A percentile compares a stretch with the other conserved stretches of the same genome.
phyloP scores from a whole-genome alignment of 2,888 invertebrate species.

The Trachelus tabidus region DNA sequence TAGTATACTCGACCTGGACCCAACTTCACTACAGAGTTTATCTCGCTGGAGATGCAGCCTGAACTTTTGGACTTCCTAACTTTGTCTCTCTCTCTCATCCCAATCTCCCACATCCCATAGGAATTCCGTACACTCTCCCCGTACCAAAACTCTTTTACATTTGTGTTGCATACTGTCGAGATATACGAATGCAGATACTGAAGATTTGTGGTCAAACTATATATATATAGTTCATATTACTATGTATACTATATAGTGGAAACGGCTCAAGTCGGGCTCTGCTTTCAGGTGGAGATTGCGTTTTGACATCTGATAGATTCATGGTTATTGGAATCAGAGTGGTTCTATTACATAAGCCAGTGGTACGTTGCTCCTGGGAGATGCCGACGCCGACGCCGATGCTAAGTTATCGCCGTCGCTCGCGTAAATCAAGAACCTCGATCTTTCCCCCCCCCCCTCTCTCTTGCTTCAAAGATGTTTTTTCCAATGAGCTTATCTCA shows the following conservation, averaged over 20 bases:
- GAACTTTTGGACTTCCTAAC: constrained; percentile 55
- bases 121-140: constrained; percentile 12
- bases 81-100: constrained; percentile 30
- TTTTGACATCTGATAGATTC: constrained; percentile 83
- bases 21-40: background rate
- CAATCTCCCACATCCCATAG: constrained; percentile 19
- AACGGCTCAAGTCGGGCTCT: constrained; percentile 57
- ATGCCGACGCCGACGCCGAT: constrained; percentile 11
- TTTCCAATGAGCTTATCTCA: constrained; percentile 22
- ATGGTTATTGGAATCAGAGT: constrained; percentile 80
- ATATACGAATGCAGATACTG: constrained; percentile 50
- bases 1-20: background rate
- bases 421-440: constrained; percentile 51
- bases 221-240: constrained; percentile 49
- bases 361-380: background rate
- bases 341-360: constrained; percentile 50
- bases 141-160: constrained; percentile 40
- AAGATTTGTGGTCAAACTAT: constrained; percentile 57
- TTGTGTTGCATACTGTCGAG: constrained; percentile 38
- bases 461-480: constrained; percentile 40
- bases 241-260: constrained; percentile 68
- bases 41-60: background rate
- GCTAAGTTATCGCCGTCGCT: constrained; percentile 51
- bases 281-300: constrained; percentile 73
- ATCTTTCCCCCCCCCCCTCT: constrained; percentile 18